A percentile compares a stretch with the other conserved stretches of the same genome.
These are phyloP conservation scores for Pachyuromys duprasi DNA, from an alignment of 2,797 vertebrate genomes.

Conservation along the genomic window DNA sequence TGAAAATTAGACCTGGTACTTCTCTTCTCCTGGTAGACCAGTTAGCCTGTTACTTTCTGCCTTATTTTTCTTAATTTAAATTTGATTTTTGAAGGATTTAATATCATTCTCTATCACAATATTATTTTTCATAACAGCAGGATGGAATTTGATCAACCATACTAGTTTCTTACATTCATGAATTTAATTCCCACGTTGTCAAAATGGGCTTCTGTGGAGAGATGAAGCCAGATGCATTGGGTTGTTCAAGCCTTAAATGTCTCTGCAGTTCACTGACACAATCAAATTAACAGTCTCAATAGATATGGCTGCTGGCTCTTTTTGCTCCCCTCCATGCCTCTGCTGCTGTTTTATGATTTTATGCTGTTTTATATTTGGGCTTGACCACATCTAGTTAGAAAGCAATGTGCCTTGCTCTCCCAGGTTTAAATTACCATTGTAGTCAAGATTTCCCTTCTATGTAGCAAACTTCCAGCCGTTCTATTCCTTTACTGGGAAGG, in stretches of 20 bases:
- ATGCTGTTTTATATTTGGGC: constrained; percentile 17
- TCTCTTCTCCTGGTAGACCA: constrained; percentile 65
- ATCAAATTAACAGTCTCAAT: constrained; percentile 70
- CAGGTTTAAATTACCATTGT: constrained; percentile 29
- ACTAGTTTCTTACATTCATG: constrained; percentile 71
- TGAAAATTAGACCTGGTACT: constrained; percentile 63
- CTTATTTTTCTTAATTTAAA: constrained; percentile 63
- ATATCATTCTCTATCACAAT: constrained; percentile 76
- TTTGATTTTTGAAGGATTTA: constrained; percentile 78
- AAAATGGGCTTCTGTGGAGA: constrained; percentile 67
- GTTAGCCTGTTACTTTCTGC: constrained; percentile 65
- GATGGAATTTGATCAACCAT: constrained; percentile 78
- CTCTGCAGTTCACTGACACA: constrained; percentile 72
- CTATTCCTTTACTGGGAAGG: not conserved
- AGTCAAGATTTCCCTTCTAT: not conserved
- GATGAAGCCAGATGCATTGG: constrained; percentile 57
- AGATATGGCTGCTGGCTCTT: constrained; percentile 43
- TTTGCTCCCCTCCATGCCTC: constrained; percentile 9
- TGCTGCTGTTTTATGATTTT: not conserved
- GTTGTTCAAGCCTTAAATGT: constrained; percentile 66
- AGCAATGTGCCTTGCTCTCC: not conserved
- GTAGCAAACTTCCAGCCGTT: not conserved
- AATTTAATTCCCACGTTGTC: constrained; percentile 78
- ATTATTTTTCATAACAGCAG: constrained; percentile 81
- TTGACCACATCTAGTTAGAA: constrained; percentile 60